phyloP scores from a whole-genome alignment of 2,113 vertebrate genomes.

The Oreotrochilus melanogaster region DNA sequence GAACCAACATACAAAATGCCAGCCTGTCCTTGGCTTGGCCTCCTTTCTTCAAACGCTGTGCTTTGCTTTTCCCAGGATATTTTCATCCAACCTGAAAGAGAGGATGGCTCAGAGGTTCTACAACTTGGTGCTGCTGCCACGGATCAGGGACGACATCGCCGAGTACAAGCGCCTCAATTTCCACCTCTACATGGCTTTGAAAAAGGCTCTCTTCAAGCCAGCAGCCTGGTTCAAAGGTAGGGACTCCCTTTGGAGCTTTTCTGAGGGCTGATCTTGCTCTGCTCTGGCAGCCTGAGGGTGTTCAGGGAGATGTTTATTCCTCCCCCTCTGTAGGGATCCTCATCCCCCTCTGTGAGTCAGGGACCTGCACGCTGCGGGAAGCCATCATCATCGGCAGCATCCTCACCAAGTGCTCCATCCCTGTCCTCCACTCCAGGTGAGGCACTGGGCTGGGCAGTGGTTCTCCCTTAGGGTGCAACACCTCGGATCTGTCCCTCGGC shows the following conservation, averaged over 20 bases:
- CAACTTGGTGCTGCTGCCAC: constrained; percentile 92
- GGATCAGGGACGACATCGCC: constrained; percentile 90
- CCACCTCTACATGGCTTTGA: constrained; percentile 94
- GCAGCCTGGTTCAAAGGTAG: constrained; percentile 98
- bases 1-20: background rate
- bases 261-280: accelerated
- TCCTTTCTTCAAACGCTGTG: accelerated
- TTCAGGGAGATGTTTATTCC: background rate
- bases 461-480: accelerated
- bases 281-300: background rate
- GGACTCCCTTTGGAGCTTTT: background rate
- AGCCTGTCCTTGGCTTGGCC: accelerated
- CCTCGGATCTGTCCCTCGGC: accelerated
- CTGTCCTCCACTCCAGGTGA: constrained; percentile 96
- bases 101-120: constrained; percentile 97
- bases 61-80: constrained; percentile 83
- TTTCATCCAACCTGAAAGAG: constrained; percentile 95
- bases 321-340: constrained; percentile 83
- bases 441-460: accelerated
- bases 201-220: constrained; percentile 96
- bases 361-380: constrained; percentile 94
- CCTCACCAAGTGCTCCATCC: constrained; percentile 94
- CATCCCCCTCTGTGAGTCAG: constrained; percentile 94
- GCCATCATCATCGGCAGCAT: constrained; percentile 97
- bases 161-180: constrained; percentile 97